A percentile compares a stretch with the other conserved stretches of the same genome.
Evolutionary conservation across 1,140 invertebrate genomes (phyloP).

Genomic region (Achroia grisella): DNA sequence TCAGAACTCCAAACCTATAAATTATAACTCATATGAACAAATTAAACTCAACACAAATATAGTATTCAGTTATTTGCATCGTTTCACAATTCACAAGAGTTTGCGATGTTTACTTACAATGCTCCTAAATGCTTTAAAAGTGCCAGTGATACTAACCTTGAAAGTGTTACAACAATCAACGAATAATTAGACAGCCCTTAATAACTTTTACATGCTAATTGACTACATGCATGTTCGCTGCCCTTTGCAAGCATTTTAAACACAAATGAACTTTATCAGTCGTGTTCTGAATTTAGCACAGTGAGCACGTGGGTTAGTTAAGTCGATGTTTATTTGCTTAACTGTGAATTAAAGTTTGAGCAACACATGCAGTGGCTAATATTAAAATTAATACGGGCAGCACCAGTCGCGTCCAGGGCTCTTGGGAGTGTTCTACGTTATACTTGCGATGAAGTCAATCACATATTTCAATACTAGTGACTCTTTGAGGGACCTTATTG

Average conservation of each 20-base stretch:
- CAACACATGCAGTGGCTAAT: constrained; percentile 53
- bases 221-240: constrained; percentile 6
- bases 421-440: constrained; percentile 40
- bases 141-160: constrained; percentile 14
- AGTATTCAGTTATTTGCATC: neutral
- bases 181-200: constrained; percentile 12
- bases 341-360: constrained; percentile 39
- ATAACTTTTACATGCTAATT: constrained; percentile 22
- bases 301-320: too few species aligned
- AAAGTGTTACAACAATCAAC: constrained; percentile 12
- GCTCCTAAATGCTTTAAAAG: neutral
- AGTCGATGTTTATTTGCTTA: neutral
- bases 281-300: too few species aligned
- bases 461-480: constrained; percentile 43
- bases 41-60: constrained; percentile 39
- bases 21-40: too few species aligned
- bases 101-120: neutral
- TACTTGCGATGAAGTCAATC: constrained; percentile 49
- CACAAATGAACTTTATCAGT: too few species aligned
- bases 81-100: constrained; percentile 12
- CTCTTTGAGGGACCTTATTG: constrained; percentile 40
- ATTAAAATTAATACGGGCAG: constrained; percentile 68
- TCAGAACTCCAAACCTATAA: too few species aligned
- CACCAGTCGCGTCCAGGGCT: constrained; percentile 59
- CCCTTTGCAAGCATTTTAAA: constrained; percentile 4